Evolutionary conservation across 2,888 invertebrate species (phyloP).

Genomic region (Cerastoderma edule): DNA sequence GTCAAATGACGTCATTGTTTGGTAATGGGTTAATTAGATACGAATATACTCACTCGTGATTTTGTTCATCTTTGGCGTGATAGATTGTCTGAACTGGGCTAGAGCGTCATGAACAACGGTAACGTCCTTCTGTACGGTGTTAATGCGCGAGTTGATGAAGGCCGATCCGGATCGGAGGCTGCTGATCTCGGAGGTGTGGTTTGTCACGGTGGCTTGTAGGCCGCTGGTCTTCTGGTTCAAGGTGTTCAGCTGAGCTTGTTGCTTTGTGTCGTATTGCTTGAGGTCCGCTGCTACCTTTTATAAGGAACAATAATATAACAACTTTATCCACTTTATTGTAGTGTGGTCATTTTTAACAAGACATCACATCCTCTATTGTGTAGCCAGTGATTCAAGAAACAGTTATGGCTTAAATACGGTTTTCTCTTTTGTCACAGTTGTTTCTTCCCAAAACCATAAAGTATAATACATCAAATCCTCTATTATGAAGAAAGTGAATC

Average conservation of each 20-base stretch:
- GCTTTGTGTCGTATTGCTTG: constrained; percentile 41
- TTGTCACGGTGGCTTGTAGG: constrained; percentile 29
- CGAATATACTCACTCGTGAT: constrained; percentile 4
- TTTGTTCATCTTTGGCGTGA: constrained; percentile 30
- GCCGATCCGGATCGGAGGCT: constrained; percentile 28
- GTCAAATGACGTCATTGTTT: too few relatives aligned
- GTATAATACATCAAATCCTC: too few relatives aligned
- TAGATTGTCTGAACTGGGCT: constrained; percentile 41
- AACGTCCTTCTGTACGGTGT: constrained; percentile 31
- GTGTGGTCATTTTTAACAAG: too few relatives aligned
- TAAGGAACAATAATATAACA: too few relatives aligned
- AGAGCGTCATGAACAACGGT: constrained; percentile 49
- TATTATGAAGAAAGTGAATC: too few relatives aligned
- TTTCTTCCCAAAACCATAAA: too few relatives aligned
- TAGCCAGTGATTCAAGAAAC: too few relatives aligned
- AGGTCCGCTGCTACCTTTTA: constrained; percentile 44
- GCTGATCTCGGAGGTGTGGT: constrained; percentile 41
- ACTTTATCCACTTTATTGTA: too few relatives aligned
- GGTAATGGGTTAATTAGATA: too few relatives aligned
- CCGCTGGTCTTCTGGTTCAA: constrained; percentile 34
- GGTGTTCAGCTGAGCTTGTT: constrained; percentile 39
- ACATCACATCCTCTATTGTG: too few relatives aligned
- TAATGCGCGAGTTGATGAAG: constrained; percentile 35
- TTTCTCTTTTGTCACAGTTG: too few relatives aligned
- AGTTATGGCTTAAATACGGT: too few relatives aligned